Evolutionary conservation across 92 coral and sea anemone species (phyloP).

Genomic region (Blastomussa wellsi): DNA sequence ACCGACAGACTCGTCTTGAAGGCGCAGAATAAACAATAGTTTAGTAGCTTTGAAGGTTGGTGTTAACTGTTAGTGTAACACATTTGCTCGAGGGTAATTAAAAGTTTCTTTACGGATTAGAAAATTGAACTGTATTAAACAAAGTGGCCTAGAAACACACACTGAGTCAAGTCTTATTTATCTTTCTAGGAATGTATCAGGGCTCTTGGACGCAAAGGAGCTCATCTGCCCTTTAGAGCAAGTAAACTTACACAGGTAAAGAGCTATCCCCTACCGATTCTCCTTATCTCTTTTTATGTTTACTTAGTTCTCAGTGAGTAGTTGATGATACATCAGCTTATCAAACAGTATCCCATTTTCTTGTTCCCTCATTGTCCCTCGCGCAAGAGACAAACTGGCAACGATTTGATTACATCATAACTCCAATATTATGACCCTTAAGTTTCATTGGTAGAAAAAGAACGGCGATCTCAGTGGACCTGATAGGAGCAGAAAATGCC

Average conservation of each 20-base stretch:
- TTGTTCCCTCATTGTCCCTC: not conserved
- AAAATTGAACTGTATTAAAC: not conserved
- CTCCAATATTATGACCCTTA: too few species aligned
- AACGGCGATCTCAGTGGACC: too few species aligned
- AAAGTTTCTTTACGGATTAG: not conserved
- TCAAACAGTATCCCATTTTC: too few species aligned
- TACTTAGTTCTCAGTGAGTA: not conserved
- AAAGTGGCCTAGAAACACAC: not conserved
- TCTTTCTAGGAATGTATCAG: slow-evolving; percentile 88
- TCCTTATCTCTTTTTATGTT: not conserved
- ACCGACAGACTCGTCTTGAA: slow-evolving; percentile 92
- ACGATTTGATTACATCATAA: too few species aligned
- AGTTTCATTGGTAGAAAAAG: not conserved
- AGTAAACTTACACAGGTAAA: slow-evolving; percentile 97
- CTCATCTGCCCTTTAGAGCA: slow-evolving; percentile 96
- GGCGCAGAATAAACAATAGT: slow-evolving; percentile 99
- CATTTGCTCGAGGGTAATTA: not conserved
- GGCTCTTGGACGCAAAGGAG: slow-evolving; percentile 96
- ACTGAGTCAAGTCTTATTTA: not conserved
- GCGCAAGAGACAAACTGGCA: not conserved
- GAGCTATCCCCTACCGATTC: not conserved
- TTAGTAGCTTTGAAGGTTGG: slow-evolving; percentile 90
- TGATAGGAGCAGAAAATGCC: too few species aligned
- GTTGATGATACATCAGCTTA: too few species aligned
- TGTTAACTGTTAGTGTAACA: too few species aligned